phyloP scores from a whole-genome alignment of 2,888 invertebrate genomes.

The Oligia latruncula region DNA sequence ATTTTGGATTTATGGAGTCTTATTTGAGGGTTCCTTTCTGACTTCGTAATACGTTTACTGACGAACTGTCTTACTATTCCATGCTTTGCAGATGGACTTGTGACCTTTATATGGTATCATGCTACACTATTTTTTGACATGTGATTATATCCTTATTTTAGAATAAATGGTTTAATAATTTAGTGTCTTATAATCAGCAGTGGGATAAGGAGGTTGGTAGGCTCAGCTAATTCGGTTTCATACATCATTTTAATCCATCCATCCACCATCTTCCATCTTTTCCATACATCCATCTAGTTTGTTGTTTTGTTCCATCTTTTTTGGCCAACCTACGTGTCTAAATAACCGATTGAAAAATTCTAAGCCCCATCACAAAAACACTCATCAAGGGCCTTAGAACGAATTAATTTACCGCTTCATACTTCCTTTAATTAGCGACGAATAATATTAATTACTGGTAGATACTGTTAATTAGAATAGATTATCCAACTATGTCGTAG shows the following conservation, averaged over 20 bases:
- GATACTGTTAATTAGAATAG: slow-evolving; percentile 35
- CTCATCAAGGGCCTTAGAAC: slow-evolving; percentile 41
- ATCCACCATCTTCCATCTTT: no score
- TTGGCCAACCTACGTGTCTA: not conserved
- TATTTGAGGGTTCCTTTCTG: not conserved
- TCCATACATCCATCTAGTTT: no score
- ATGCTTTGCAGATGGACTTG: not conserved
- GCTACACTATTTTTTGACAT: no score
- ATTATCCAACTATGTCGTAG: slow-evolving; percentile 29
- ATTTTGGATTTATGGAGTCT: not conserved
- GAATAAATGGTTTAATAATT: no score
- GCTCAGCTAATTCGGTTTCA: not conserved
- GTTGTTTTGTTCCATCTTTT: not conserved
- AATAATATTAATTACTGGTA: slow-evolving; percentile 65
- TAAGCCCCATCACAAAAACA: slow-evolving; percentile 15
- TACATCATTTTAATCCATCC: not conserved
- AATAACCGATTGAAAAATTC: not conserved
- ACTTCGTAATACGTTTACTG: not conserved
- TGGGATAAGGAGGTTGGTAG: not conserved
- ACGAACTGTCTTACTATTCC: not conserved
- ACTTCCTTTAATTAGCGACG: slow-evolving; percentile 62
- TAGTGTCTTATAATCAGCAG: not conserved
- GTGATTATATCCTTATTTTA: no score
- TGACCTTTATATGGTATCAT: no score
- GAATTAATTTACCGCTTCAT: slow-evolving; percentile 68